Conservation (phyloP, 2,113 vertebrate genomes). For the Tiliqua scincoides region DNA sequence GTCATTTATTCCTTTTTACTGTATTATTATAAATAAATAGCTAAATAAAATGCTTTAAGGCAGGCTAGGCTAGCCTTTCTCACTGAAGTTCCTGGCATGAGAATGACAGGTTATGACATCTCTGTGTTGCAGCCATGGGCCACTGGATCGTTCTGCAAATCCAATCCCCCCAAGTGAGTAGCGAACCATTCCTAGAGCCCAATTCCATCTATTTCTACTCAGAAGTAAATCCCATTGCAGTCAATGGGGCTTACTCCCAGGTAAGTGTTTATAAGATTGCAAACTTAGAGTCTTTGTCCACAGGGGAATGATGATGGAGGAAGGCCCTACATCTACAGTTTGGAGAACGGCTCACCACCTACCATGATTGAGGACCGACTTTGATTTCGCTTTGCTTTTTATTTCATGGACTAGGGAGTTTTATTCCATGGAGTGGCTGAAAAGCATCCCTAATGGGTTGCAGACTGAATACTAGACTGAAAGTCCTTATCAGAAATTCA, state of each 20-base stretch:
- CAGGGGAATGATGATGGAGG: not conserved
- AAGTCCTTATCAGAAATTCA: not conserved
- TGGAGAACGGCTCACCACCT: too few relatives aligned
- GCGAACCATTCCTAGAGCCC: not conserved
- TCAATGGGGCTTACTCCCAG: too few relatives aligned
- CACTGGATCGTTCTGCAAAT: not conserved
- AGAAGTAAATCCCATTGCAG: too few relatives aligned
- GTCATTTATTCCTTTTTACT: too few relatives aligned
- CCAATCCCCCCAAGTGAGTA: not conserved
- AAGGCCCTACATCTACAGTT: not conserved
- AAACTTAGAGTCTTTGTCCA: not conserved
- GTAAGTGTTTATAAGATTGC: too few relatives aligned
- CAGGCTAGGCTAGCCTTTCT: too few relatives aligned
- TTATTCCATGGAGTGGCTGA: not conserved
- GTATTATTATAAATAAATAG: too few relatives aligned
- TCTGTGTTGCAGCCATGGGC: not conserved
- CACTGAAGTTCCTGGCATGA: not conserved
- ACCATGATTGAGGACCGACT: too few relatives aligned
- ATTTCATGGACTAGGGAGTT: not conserved
- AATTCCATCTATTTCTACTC: not conserved
- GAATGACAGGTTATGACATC: not conserved
- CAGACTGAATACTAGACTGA: not conserved
- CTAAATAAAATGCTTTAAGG: too few relatives aligned
- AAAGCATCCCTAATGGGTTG: not conserved
- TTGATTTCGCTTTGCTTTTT: not conserved